phyloP scores from a whole-genome alignment of 2,888 invertebrate genomes.

The Cosmia trapezina region DNA sequence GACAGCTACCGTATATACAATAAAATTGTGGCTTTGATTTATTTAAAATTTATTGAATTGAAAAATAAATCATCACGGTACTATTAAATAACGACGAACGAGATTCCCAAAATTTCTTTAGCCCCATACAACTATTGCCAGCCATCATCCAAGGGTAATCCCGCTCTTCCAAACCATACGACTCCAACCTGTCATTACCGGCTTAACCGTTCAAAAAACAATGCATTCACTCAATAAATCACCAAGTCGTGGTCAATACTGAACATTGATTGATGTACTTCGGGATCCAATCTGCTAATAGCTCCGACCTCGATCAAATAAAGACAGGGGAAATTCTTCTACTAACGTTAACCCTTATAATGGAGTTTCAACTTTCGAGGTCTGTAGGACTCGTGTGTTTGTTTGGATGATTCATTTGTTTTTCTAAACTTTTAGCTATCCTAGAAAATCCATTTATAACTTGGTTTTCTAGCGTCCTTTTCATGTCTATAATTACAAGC shows the following conservation, averaged over 20 bases:
- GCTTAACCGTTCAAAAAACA: conserved; percentile 58
- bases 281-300: conserved; percentile 77
- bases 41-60: too few species aligned
- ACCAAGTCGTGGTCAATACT: conserved; percentile 63
- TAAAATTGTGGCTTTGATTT: too few species aligned
- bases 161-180: conserved; percentile 1
- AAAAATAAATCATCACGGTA: too few species aligned
- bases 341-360: conserved; percentile 72
- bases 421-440: neutral
- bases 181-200: conserved; percentile 41
- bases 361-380: conserved; percentile 69
- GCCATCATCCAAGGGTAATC: neutral
- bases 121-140: too few species aligned
- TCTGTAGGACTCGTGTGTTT: conserved; percentile 28
- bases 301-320: conserved; percentile 74
- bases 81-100: too few species aligned
- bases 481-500: neutral
- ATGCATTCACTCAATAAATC: conserved; percentile 71
- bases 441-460: neutral
- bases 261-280: conserved; percentile 71
- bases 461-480: neutral
- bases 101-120: neutral
- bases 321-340: conserved; percentile 73
- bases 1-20: too few species aligned
- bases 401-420: conserved; percentile 37